phyloP scores from a whole-genome alignment of 2,797 vertebrate genomes.

The Heliangelus exortis region DNA sequence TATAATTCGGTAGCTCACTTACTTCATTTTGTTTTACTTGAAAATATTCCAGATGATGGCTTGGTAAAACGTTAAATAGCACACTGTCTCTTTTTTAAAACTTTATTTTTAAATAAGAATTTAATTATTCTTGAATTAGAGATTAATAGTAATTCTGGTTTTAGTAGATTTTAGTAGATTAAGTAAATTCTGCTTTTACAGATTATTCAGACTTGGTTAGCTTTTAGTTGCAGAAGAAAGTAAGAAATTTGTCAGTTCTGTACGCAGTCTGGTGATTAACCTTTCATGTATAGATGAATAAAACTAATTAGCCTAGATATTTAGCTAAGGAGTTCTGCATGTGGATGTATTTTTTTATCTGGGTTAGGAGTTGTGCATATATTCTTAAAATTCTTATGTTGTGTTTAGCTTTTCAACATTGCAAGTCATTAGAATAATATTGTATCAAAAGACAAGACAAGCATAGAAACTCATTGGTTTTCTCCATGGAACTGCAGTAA shows the following conservation, averaged over 20 bases:
- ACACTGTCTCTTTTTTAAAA: neutral
- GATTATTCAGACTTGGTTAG: neutral
- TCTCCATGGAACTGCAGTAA: neutral
- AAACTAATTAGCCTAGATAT: neutral
- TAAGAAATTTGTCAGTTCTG: neutral
- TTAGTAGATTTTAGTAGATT: too few relatives aligned
- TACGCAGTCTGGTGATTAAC: neutral
- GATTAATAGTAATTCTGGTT: neutral
- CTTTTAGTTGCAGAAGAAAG: neutral
- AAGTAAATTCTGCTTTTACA: neutral
- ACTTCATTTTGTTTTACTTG: neutral
- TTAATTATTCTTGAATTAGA: neutral
- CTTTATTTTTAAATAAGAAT: neutral
- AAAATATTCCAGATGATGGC: neutral
- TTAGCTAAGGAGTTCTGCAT: neutral
- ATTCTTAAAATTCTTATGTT: neutral
- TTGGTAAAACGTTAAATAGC: neutral
- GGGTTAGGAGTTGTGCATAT: neutral
- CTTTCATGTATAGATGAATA: neutral
- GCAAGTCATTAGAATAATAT: neutral
- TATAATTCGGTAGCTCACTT: neutral
- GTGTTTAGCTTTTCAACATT: neutral
- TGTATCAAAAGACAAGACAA: neutral
- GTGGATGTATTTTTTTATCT: neutral
- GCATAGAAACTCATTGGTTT: neutral